phyloP scores from a whole-genome alignment of 1,140 invertebrate genomes.

The Druon quercuslanigerum region DNA sequence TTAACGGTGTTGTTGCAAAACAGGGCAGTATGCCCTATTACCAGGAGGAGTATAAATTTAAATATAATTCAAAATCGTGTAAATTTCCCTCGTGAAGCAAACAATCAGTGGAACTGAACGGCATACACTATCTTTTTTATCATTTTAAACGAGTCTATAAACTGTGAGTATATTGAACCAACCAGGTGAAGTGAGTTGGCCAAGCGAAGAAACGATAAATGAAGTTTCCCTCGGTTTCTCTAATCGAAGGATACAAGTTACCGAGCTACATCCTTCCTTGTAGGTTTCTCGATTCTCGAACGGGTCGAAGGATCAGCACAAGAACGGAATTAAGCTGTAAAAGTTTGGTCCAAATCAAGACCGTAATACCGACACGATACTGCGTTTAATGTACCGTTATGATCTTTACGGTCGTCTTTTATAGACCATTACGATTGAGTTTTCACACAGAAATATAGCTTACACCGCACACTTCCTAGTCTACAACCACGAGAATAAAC shows the following conservation, averaged over 20 bases:
- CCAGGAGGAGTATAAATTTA: too few species aligned
- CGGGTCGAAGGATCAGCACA: background rate
- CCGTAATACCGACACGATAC: conserved; percentile 43
- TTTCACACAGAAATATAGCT: conserved; percentile 47
- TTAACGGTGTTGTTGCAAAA: too few species aligned
- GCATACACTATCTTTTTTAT: background rate
- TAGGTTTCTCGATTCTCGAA: background rate
- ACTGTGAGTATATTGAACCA: background rate
- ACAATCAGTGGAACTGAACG: too few species aligned
- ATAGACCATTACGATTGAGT: conserved; percentile 59
- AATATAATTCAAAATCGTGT: too few species aligned
- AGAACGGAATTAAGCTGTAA: conserved; percentile 41
- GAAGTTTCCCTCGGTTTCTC: conserved; percentile 8
- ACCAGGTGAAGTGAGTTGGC: background rate
- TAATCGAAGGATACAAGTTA: conserved; percentile 25
- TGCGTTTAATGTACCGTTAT: conserved; percentile 64
- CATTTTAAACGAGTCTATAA: background rate
- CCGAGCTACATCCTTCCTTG: conserved; percentile 27
- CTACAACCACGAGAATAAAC: conserved; percentile 2
- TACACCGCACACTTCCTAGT: background rate
- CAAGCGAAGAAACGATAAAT: conserved; percentile 10
- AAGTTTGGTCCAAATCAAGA: conserved; percentile 24
- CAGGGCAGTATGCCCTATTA: too few species aligned
- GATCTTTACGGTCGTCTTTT: conserved; percentile 60
- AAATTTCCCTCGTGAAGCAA: too few species aligned